Percentiles rank a stretch among this genome's conserved stretches.
Evolutionary conservation across 2,888 invertebrate species (phyloP).

Genomic region (Syrista parreyssii): DNA sequence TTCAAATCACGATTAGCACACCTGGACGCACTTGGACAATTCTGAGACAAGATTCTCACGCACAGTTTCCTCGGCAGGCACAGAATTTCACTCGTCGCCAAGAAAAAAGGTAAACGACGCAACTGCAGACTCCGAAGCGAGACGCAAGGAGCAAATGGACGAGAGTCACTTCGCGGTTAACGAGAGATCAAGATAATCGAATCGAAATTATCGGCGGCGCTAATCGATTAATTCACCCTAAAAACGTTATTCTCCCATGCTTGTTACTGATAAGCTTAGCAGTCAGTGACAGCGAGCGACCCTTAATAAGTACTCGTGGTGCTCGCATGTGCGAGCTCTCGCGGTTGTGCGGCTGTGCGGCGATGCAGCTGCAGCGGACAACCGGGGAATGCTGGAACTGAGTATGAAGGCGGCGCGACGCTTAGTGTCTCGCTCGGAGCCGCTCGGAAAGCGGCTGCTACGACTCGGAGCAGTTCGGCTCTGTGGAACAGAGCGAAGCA

Average conservation of each 20-base stretch:
- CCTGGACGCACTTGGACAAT: not conserved
- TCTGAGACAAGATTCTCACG: not conserved
- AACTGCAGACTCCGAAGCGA: not conserved
- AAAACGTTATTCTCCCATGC: not conserved
- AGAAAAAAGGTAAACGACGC: not conserved
- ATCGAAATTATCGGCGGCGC: not conserved
- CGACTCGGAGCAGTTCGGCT: constrained; percentile 18
- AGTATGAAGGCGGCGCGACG: constrained; percentile 42
- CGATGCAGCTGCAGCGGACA: constrained; percentile 56
- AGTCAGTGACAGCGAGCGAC: not conserved
- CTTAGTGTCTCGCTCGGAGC: constrained; percentile 30
- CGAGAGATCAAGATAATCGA: not conserved
- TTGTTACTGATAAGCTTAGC: not conserved
- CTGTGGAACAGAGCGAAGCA: not conserved
- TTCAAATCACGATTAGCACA: not conserved
- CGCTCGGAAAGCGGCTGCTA: constrained; percentile 51
- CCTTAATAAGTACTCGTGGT: not conserved
- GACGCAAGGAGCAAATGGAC: not conserved
- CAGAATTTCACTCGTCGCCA: not conserved
- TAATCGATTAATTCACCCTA: not conserved
- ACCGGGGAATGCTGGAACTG: constrained; percentile 59
- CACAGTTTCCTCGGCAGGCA: not conserved
- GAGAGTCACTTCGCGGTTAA: not conserved
- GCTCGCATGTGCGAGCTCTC: constrained; percentile 2
- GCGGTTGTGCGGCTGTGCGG: constrained; percentile 21